Conservation (phyloP, 2,888 invertebrate species). For the Oasisia sp. region DNA sequence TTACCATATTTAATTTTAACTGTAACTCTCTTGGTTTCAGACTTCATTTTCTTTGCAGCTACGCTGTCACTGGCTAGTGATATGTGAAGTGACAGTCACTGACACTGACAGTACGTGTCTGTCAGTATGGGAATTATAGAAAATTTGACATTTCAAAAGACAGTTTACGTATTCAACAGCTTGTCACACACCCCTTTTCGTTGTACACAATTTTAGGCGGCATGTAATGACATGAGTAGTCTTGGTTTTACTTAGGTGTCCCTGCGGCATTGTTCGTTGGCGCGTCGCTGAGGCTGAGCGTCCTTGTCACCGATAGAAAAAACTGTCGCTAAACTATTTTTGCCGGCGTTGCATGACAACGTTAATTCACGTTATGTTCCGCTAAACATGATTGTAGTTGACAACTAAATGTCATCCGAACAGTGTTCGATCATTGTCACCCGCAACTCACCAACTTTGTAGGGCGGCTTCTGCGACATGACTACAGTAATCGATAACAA, state of each 20-base stretch:
- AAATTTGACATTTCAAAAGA: background rate
- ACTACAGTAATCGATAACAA: background rate
- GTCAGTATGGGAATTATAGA: too few species aligned
- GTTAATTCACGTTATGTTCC: background rate
- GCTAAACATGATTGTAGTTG: background rate
- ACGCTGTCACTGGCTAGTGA: too few species aligned
- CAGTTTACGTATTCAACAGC: background rate
- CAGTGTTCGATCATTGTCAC: background rate
- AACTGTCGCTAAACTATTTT: background rate
- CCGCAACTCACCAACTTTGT: slow-evolving; percentile 55
- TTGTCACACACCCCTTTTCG: background rate
- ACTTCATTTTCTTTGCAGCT: too few species aligned
- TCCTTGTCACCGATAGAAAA: too few species aligned
- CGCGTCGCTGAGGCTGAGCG: background rate
- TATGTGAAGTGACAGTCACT: too few species aligned
- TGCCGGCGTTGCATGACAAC: background rate
- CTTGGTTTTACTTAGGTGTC: background rate
- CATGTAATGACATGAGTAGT: background rate
- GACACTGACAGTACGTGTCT: too few species aligned
- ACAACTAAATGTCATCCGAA: slow-evolving; percentile 6
- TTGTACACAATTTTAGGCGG: background rate
- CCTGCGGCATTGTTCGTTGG: background rate
- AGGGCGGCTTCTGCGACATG: slow-evolving; percentile 52
- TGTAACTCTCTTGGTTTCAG: too few species aligned
- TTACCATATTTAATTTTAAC: too few species aligned